Evolutionary conservation across 2,797 vertebrate species (phyloP), one percentile per base, ranked within the genome.

Genomic region (Rhinophrynus dorsalis): DNA sequence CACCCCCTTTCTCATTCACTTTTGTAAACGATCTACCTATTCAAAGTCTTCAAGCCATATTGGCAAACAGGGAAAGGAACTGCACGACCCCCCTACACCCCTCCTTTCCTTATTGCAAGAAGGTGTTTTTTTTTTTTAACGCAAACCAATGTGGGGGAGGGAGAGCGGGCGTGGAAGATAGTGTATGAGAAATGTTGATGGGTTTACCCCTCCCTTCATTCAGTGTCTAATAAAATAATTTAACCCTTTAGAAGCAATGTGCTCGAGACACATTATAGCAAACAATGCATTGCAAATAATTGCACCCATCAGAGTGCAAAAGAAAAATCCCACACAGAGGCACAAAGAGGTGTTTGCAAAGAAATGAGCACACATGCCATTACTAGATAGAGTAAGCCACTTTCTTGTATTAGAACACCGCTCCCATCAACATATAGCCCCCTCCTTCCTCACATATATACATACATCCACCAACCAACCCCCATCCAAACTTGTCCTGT

Each of bases 11-110:
- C 33, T 23, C 42, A 54, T 68, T 64, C 60, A 68, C 52, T 57
- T 40, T 15, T 61, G 62, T 8, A 68, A 45, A 2, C 61, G 64
- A 72, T 51, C 55, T 82, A 76, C 80, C 80, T 76, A 59, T 79
- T 76, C 75, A 47, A 74, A 76, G 78, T 33, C 69, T 61, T 69
- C 48, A 12, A 55, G 58, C 57, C 67, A 51, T 59, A 60, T 66
- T 55, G 74, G 52, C 54, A 29, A 54, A 45, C 52, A 66, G 27
- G 58, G 29, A 63, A 42, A 48, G 52, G 30, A 57, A 51, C 55
- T 68, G 58, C 60, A 68, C 54, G 60, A 68, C 61, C 78, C 73
- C 73, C 76, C 74, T 76, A n/a, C n/a, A n/a, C 66, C 65, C 42
- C 51, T 51, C 76, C 68, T 65, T 60, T 52, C 76, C 67, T 63